Base-by-base conservation (phyloP, 30 jellyfish, hydroid and myxozoan species). In the Aurelia aurita complex sp. Pacific region DNA sequence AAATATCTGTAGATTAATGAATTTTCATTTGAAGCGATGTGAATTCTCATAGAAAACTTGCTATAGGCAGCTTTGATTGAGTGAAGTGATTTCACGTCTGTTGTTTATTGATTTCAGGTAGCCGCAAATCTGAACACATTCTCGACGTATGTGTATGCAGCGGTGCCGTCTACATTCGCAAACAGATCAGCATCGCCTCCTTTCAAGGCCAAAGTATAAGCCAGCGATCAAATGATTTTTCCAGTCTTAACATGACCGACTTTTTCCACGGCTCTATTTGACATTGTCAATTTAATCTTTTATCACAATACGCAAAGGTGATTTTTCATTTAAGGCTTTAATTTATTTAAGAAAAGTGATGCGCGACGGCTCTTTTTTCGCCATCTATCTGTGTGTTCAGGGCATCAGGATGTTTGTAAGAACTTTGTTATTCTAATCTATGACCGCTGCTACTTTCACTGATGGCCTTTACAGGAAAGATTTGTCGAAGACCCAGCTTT, bases 181-280 rank as follows among this genome's bases (percentile, higher is more conserved):
- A 79, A 79, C 88, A 79, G 73, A 64, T 64, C 88, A 57, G 66
- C n/a, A 16, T 66, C 88, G 88, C 88, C 88, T 79, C 72, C 88
- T 79, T 79, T 79, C 73, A 43, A 40, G 77, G 88, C 72, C 54
- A 63, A 64, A 79, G 29, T 52, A 74, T 79, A 79, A 79, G 88
- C 80, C 88, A 12, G 88, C 35, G 88, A 79, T 79, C 88, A 79
- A 79, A 79, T 64, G 88, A 67, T 61, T 78, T 36, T 46, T n/a
- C 88, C 55, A 64, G 80, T 76, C 51, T 76, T 76, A 42, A 76
- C 76, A 35, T 76, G 40, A 36, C 88, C 88, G 88, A 79, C 88
- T 69, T 62, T 64, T 57, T 79, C 88, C 79, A 79, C 88, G 88
- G 88, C 71, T 60, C 88, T 79, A 43, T 79, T 79, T 79, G 88